Conservation (phyloP, 2,113 vertebrate genomes). For the Azemiops feae region DNA sequence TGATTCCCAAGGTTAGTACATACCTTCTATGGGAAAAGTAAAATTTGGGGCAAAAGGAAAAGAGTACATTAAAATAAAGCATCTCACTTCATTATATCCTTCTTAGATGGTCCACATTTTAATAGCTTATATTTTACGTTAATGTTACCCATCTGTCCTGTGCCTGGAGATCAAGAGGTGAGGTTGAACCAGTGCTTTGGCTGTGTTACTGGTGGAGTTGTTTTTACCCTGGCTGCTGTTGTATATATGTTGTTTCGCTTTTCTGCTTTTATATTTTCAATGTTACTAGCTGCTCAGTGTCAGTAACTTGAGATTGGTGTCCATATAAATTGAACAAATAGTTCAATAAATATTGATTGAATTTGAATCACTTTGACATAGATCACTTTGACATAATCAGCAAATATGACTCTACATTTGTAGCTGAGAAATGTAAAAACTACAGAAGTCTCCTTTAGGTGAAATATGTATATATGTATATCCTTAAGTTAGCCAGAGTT, state of each 20-base stretch:
- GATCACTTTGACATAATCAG: no score
- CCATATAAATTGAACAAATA: background rate
- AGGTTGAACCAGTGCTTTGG: background rate
- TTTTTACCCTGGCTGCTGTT: background rate
- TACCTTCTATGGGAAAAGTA: background rate
- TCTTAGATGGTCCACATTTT: background rate
- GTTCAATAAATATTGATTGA: background rate
- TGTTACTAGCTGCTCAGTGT: background rate
- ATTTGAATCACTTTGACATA: background rate
- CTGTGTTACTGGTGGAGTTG: background rate
- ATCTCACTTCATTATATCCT: background rate
- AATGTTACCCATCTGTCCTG: background rate
- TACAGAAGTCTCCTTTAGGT: background rate
- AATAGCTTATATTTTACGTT: conserved; percentile 9
- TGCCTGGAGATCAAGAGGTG: background rate
- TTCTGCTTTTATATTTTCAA: background rate
- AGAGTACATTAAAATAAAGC: background rate
- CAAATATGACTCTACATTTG: background rate
- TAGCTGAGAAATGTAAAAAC: background rate
- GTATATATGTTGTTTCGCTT: background rate
- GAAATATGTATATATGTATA: background rate
- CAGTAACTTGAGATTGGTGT: background rate
- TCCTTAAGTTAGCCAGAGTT: background rate
- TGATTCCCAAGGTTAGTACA: background rate
- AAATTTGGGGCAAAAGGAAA: background rate